Conservation (phyloP, 2,113 vertebrate genomes). For the Forbesichthys papilliferus region DNA sequence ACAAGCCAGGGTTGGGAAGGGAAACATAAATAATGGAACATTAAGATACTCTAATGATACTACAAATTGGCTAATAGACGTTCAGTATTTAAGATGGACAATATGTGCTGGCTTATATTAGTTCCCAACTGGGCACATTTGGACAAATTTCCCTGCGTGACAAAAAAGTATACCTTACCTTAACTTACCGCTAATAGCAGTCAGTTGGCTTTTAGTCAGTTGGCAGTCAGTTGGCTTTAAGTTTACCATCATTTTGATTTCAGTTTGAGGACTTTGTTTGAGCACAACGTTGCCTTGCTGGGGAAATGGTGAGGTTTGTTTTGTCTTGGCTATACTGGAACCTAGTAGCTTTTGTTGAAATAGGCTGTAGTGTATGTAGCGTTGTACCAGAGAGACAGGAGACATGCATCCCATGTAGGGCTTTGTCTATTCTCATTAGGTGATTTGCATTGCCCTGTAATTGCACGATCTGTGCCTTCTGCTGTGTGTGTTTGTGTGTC, state of each 20-base stretch:
- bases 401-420: conserved; percentile 31
- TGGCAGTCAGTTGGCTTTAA: not conserved
- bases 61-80: no score
- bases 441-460: conserved; percentile 43
- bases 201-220: conserved; percentile 5
- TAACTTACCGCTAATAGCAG: no score
- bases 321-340: conserved; percentile 5
- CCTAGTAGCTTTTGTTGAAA: conserved; percentile 15
- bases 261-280: conserved; percentile 9
- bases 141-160: no score
- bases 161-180: no score
- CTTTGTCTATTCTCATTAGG: conserved; percentile 66
- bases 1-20: not conserved
- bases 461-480: conserved; percentile 32
- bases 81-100: not conserved
- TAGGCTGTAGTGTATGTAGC: not conserved
- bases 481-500: conserved; percentile 30
- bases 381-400: conserved; percentile 28
- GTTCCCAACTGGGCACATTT: no score
- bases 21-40: not conserved
- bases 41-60: not conserved
- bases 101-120: no score
- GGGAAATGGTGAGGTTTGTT: conserved; percentile 3
- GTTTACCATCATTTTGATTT: conserved; percentile 8
- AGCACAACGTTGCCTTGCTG: conserved; percentile 13